Evolutionary conservation across 2,113 vertebrate genomes (phyloP), one percentile per base, ranked within the genome.

Genomic region (Rhegmatorhina hoffmannsi): DNA sequence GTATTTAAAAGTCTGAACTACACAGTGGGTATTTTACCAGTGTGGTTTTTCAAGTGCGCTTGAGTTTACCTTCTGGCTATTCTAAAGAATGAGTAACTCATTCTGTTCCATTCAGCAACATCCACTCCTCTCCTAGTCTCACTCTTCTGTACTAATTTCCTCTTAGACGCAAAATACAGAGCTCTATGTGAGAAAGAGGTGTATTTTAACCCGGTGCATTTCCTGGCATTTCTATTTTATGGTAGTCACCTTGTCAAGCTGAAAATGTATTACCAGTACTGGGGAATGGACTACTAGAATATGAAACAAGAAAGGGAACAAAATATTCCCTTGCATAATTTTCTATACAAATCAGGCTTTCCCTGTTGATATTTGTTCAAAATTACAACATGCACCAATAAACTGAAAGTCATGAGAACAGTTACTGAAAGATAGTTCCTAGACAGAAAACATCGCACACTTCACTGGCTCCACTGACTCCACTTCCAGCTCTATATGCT

Each of bases 1-100:
- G 43, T 81, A 63, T 90, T 92, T 86, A 84, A 74, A 52, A 87
- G 26, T 40, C 80, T 52, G 29, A 89, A 63, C 79, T 43, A 63
- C 55, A 67, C 55, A 53, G 29, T 23, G n/a, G 29, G 8, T 74
- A 62, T 90, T 93, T 80, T 46, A 82, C 83, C 58, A 88, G 36
- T 0, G 1, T 58, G 24, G 33, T 34, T 88, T 89, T 92, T 77
- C 59, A 69, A 92, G 75, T 70, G 78, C 50, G 74, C 40, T 87
- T 60, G 38, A 81, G 40, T 91, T 94, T 94, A 70, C 91, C 91
- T 89, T 84, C 79, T 84, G 89, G 73, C 84, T 92, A 44, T 84
- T 82, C 67, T 79, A 43, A 84, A 91, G 60, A 90, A 92, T 89
- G 28, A 94, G 63, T 80, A 94, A 95, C 76, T 72, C 53, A 3